These are phyloP conservation scores for Xestoiulus laeticollis DNA, from an alignment of 2,888 invertebrate species.

Conservation along the genomic window DNA sequence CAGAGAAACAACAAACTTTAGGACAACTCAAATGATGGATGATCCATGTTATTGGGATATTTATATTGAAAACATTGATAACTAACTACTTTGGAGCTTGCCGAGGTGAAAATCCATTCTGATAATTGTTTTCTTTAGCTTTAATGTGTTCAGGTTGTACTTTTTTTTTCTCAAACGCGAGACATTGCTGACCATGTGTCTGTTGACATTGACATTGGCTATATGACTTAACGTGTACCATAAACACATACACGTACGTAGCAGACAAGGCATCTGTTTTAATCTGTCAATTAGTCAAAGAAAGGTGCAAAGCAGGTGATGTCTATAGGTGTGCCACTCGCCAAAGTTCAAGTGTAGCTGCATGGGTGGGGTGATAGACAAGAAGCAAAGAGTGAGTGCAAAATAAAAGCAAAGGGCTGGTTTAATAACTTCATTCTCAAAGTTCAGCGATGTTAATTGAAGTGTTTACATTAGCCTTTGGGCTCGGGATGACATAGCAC, in stretches of 20 bases:
- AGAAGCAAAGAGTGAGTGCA: not conserved
- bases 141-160: not conserved
- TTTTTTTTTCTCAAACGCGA: not conserved
- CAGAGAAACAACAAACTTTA: too few species aligned
- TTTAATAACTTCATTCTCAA: conserved; percentile 35
- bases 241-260: not conserved
- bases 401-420: conserved; percentile 43
- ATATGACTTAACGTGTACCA: not conserved
- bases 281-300: conserved; percentile 17
- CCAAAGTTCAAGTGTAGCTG: not conserved
- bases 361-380: conserved; percentile 37
- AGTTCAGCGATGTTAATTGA: conserved; percentile 41
- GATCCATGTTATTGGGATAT: too few species aligned
- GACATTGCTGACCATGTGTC: not conserved
- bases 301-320: conserved; percentile 23
- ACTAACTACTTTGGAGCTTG: too few species aligned
- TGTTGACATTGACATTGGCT: not conserved
- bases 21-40: too few species aligned
- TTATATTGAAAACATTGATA: too few species aligned
- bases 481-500: conserved; percentile 15
- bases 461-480: conserved; percentile 43
- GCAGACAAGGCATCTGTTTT: not conserved
- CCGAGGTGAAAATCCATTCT: too few species aligned
- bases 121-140: too few species aligned
- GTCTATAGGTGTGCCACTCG: conserved; percentile 21